A percentile compares a stretch with the other conserved stretches of the same genome.
phyloP scores from a whole-genome alignment of 2,113 vertebrate species.

The Astur gentilis region DNA sequence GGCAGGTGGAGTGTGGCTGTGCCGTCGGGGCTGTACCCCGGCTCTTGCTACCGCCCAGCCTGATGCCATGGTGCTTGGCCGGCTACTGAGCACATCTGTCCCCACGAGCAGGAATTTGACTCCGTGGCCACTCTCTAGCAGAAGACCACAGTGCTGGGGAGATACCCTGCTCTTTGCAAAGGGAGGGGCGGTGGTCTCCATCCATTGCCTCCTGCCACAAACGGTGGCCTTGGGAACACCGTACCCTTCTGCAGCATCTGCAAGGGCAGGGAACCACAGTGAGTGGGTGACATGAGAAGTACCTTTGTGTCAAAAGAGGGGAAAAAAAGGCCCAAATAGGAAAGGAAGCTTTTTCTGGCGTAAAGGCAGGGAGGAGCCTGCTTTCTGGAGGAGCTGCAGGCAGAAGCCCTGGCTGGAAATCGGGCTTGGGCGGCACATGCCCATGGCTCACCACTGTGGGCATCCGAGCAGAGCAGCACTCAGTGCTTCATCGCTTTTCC shows the following conservation, averaged over 20 bases:
- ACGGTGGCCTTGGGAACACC: fast-evolving
- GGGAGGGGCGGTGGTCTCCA: not conserved
- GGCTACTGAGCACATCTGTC: not conserved
- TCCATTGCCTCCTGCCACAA: not conserved
- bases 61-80: not conserved
- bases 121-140: not conserved
- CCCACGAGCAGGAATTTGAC: not conserved
- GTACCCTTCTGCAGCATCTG: fast-evolving
- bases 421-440: fast-evolving
- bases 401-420: not conserved
- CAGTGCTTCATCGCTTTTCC: fast-evolving
- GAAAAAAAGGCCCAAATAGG: too few relatives aligned
- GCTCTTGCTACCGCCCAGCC: not conserved
- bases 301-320: not conserved
- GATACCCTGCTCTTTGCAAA: not conserved
- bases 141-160: not conserved
- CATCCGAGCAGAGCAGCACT: not conserved
- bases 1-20: not conserved
- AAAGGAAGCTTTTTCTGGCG: not conserved
- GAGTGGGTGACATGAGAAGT: not conserved
- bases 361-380: not conserved
- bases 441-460: fast-evolving
- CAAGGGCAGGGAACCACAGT: not conserved
- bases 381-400: not conserved
- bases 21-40: fast-evolving